These are phyloP conservation scores for Ramphastos sulfuratus DNA, from an alignment of 2,113 vertebrate species.

Conservation along the genomic window DNA sequence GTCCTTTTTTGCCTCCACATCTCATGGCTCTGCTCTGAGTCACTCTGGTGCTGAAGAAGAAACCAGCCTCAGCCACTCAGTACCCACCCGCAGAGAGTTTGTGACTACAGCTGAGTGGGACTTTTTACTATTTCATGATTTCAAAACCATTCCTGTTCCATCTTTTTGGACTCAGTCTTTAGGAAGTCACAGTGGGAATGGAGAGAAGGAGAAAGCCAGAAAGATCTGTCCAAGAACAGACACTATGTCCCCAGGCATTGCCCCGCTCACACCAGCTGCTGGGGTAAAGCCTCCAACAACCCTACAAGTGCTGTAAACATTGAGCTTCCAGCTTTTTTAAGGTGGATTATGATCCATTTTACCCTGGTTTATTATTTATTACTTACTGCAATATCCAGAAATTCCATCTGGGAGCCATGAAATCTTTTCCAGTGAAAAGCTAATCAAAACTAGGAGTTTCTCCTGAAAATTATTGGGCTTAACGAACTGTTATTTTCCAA, in stretches of 20 bases:
- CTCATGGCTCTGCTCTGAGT: not conserved
- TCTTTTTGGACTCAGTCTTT: not conserved
- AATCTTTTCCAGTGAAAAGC: not conserved
- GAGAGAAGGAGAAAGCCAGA: not conserved
- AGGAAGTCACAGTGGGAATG: not conserved
- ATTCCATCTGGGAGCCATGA: not conserved
- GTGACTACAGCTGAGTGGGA: not conserved
- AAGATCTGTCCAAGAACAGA: not conserved
- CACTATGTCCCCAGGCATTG: rapidly evolving
- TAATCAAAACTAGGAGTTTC: not conserved
- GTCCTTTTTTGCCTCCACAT: not conserved
- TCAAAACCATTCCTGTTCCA: not conserved
- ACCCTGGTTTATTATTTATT: not conserved
- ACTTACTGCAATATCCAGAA: not conserved
- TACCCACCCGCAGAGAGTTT: not conserved
- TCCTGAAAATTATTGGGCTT: not conserved
- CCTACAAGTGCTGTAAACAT: not conserved
- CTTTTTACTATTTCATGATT: not conserved
- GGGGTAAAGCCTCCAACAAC: not conserved
- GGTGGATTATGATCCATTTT: not conserved
- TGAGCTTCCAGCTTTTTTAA: not conserved
- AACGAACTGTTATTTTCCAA: not conserved
- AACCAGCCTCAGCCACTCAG: not conserved
- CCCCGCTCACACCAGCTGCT: not conserved
- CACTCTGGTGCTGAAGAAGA: not conserved